Evolutionary conservation across 2,888 invertebrate species (phyloP), one percentile per base, ranked within the genome.

Genomic region (Himalopsyche anomala): DNA sequence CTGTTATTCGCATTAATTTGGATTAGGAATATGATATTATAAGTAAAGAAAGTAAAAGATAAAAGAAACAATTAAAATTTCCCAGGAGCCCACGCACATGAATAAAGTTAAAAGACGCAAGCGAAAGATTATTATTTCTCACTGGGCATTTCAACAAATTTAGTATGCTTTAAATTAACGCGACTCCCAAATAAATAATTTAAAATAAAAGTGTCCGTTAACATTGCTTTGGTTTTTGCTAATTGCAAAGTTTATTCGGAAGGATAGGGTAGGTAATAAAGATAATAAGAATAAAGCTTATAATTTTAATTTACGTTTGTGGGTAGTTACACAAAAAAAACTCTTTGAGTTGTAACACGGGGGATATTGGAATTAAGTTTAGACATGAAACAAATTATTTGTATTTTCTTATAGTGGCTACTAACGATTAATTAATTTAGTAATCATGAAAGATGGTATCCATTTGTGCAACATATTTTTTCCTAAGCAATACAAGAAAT

Each of bases 101-200:
- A 74, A 74, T 74, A 38, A 74, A 74, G 28, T 74, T 74, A n/a
- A 74, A 4, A 12, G 74, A 28, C 19, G 74, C 12, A 74, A 12
- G 74, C 74, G 74, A 38, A 74, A 74, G 74, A 74, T 38, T 74
- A 74, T 38, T 74, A 74, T 74, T 74, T 74, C 74, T 36, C 11
- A 36, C 38, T 4, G 38, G 38, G 36, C 74, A 74, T 36, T 74
- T 74, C 36, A 12, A 36, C 15, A 36, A 74, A 74, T 74, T 74
- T 74, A 74, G 74, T 74, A 38, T 38, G 36, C 74, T 15, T 36
- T 74, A 74, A 74, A 74, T 74, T 74, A 74, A 74, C 74, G 74
- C 12, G 74, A 36, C 74, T 74, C 5, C 38, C 74, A 74, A 74
- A 74, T 74, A 74, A 74, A 74, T 74, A 74, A 38, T 36, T 36